Percentiles rank a stretch among this genome's conserved stretches.
Conservation (phyloP, 2,888 invertebrate genomes). For the Flexamia atlantica region DNA sequence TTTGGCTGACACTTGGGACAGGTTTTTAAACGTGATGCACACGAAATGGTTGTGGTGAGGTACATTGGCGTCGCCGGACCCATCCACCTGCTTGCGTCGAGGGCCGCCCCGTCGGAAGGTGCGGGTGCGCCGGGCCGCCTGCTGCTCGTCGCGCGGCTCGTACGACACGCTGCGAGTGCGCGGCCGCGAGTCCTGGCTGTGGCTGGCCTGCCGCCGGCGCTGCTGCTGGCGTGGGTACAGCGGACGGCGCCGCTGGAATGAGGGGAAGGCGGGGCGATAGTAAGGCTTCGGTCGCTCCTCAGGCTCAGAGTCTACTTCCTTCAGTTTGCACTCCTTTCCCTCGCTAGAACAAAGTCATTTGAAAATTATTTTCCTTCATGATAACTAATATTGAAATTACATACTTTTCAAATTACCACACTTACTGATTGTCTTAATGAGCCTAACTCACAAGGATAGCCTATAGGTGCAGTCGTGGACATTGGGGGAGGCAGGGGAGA, state of each 20-base stretch:
- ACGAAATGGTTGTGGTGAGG: too few species aligned
- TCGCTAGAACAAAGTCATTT: neutral
- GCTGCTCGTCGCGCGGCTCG: neutral
- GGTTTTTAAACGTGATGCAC: too few species aligned
- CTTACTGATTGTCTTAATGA: too few species aligned
- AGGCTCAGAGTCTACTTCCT: constrained; percentile 84
- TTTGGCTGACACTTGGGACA: too few species aligned
- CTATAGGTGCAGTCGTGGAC: too few species aligned
- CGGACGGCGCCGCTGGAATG: constrained; percentile 15
- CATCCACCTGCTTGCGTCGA: constrained; percentile 50
- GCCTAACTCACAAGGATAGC: too few species aligned
- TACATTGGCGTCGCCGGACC: constrained; percentile 55
- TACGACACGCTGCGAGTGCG: constrained; percentile 19
- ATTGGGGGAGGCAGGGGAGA: too few species aligned
- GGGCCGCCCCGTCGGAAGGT: constrained; percentile 55
- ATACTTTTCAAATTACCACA: too few species aligned
- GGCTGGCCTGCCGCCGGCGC: neutral
- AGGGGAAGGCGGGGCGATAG: constrained; percentile 42
- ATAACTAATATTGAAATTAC: too few species aligned
- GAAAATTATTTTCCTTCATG: too few species aligned
- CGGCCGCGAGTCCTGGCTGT: constrained; percentile 18
- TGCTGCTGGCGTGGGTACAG: constrained; percentile 21
- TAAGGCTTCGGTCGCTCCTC: constrained; percentile 77
- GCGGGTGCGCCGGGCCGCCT: constrained; percentile 13
- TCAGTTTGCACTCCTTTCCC: constrained; percentile 74